phyloP scores from a whole-genome alignment of 2,797 vertebrate genomes.

The Sebastolobus alascanus region DNA sequence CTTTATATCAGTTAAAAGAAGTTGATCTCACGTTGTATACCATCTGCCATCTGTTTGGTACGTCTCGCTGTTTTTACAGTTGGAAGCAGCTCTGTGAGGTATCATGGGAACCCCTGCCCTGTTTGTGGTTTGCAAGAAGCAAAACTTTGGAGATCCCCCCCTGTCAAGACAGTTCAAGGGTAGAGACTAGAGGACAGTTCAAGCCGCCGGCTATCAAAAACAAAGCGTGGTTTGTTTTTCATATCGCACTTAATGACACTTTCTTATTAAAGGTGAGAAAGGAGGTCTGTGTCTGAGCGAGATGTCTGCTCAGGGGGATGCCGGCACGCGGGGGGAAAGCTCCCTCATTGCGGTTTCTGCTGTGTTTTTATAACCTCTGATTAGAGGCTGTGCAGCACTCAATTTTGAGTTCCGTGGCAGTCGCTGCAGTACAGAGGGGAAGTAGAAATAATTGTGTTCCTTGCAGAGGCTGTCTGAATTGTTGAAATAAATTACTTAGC shows the following conservation, averaged over 20 bases:
- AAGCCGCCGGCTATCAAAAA: constrained; percentile 64
- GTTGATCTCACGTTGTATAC: not conserved
- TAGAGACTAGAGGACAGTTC: constrained; percentile 43
- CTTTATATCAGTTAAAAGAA: not conserved
- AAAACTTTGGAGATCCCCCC: constrained; percentile 56
- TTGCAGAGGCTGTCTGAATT: constrained; percentile 80
- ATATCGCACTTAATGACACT: constrained; percentile 71
- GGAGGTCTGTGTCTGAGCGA: constrained; percentile 74
- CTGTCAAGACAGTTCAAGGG: constrained; percentile 59
- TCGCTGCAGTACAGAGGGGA: constrained; percentile 70
- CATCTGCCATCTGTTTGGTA: constrained; percentile 11
- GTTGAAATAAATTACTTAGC: constrained; percentile 86
- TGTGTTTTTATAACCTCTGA: constrained; percentile 85
- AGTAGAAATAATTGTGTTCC: constrained; percentile 86
- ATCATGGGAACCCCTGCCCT: constrained; percentile 35
- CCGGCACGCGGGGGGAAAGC: constrained; percentile 45
- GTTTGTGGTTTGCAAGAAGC: constrained; percentile 46
- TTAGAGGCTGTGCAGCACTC: constrained; percentile 82
- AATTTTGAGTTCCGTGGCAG: constrained; percentile 79
- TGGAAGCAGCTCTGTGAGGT: constrained; percentile 22
- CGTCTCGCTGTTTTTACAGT: constrained; percentile 23
- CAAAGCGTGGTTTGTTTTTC: constrained; percentile 67
- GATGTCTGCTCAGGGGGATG: constrained; percentile 68
- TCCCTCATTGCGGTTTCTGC: constrained; percentile 62
- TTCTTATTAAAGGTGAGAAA: constrained; percentile 84